A percentile compares a stretch with the other conserved stretches of the same genome.
Conservation (phyloP, 2,797 vertebrate species). For the Fratercula arctica region DNA sequence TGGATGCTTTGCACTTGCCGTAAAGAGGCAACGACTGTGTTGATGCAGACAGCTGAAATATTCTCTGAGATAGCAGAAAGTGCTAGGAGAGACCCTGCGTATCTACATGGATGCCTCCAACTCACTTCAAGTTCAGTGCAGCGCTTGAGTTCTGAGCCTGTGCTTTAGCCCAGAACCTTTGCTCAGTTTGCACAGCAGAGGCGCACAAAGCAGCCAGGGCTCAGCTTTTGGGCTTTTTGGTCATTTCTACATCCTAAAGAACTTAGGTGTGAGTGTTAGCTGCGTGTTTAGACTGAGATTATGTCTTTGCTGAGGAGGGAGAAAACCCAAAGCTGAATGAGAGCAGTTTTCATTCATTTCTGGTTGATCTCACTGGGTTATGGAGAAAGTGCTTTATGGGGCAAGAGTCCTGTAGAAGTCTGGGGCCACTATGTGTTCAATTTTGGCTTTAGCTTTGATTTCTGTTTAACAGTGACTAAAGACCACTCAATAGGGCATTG, state of each 20-base stretch:
- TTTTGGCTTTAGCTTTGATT: background rate
- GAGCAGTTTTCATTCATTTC: background rate
- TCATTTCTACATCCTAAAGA: background rate
- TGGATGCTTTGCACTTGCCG: background rate
- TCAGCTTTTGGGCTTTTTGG: background rate
- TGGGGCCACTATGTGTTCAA: background rate
- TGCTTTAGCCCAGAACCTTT: background rate
- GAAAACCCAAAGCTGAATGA: background rate
- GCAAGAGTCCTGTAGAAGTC: background rate
- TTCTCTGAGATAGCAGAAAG: background rate
- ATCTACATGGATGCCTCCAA: background rate
- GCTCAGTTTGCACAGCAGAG: background rate
- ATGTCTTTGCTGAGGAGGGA: background rate
- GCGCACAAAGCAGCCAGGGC: background rate
- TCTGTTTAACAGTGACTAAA: background rate
- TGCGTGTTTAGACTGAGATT: background rate
- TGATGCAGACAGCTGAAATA: background rate
- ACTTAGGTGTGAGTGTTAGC: background rate
- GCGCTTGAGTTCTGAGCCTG: background rate
- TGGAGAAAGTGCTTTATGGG: background rate
- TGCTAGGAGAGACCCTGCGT: background rate
- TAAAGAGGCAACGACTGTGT: background rate
- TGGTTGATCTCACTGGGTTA: background rate
- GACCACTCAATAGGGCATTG: background rate
- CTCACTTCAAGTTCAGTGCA: background rate